A percentile compares a stretch with the other conserved stretches of the same genome.
Evolutionary conservation across 2,888 invertebrate species (phyloP).

Genomic region (Nomada flava): DNA sequence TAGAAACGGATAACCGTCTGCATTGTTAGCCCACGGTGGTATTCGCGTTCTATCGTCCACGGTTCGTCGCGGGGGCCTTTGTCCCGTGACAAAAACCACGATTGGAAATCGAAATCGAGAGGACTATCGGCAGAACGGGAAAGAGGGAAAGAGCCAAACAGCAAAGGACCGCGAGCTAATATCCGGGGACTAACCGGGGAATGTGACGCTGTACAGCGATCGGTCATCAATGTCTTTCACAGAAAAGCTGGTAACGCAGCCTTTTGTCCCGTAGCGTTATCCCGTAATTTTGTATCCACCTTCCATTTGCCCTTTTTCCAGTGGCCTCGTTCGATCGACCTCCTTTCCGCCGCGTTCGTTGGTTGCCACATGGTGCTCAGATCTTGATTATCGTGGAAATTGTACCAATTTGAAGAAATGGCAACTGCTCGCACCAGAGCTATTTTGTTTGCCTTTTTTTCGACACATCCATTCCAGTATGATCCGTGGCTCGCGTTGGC

Average conservation of each 20-base stretch:
- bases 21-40: constrained; percentile 40
- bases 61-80: constrained; percentile 48
- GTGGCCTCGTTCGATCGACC: background rate
- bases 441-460: too few species aligned
- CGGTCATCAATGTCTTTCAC: constrained; percentile 25
- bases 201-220: constrained; percentile 20
- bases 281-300: background rate
- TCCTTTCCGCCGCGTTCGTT: background rate
- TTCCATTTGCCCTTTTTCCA: background rate
- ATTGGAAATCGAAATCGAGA: constrained; percentile 60
- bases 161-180: constrained; percentile 25
- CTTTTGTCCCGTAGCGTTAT: background rate
- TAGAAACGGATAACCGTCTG: constrained; percentile 33
- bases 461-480: background rate
- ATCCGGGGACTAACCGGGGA: constrained; percentile 33
- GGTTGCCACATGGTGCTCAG: too few species aligned
- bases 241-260: background rate
- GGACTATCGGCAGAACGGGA: constrained; percentile 12
- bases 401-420: background rate
- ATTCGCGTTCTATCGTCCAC: constrained; percentile 38
- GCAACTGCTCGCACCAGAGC: background rate
- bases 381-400: background rate
- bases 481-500: background rate
- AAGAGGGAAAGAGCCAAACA: constrained; percentile 3
- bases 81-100: constrained; percentile 50